Evolutionary conservation across 2,113 vertebrate species (phyloP).

Genomic region (Oceanodroma tethys): DNA sequence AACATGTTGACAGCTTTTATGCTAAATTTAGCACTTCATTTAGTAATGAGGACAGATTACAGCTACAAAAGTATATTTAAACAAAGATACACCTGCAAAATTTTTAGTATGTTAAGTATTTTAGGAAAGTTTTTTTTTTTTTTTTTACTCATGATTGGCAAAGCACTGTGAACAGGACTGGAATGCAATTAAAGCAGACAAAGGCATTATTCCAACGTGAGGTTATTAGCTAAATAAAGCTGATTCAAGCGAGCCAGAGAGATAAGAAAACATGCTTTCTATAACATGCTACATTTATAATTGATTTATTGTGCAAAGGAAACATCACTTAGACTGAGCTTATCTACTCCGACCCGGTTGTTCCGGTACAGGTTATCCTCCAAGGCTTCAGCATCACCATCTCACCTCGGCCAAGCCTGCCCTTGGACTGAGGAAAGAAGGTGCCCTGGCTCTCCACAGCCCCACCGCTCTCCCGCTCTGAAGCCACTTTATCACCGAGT

Average conservation of each 20-base stretch:
- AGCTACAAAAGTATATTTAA: background rate
- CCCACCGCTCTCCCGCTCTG: fast-evolving
- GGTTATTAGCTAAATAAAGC: background rate
- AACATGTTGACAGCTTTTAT: background rate
- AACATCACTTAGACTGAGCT: background rate
- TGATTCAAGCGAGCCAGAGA: background rate
- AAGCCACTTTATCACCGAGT: fast-evolving
- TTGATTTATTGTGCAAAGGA: background rate
- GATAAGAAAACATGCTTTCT: background rate
- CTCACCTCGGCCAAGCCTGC: background rate
- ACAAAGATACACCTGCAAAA: conserved; percentile 21
- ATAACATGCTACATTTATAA: background rate
- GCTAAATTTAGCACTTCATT: conserved; percentile 33
- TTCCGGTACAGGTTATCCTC: too few relatives aligned
- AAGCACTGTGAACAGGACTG: background rate
- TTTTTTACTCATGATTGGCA: background rate
- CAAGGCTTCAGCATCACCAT: too few relatives aligned
- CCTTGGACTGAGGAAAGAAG: background rate
- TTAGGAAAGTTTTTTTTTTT: background rate
- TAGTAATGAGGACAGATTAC: conserved; percentile 15
- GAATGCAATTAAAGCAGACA: background rate
- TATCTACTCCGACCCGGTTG: fast-evolving
- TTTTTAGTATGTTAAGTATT: background rate
- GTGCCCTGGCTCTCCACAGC: background rate
- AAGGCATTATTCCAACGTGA: background rate